Percentiles rank a stretch among this genome's conserved stretches.
These are phyloP conservation scores for Tenthredo scrophulariae DNA, from an alignment of 2,888 invertebrate species.

Conservation along the genomic window DNA sequence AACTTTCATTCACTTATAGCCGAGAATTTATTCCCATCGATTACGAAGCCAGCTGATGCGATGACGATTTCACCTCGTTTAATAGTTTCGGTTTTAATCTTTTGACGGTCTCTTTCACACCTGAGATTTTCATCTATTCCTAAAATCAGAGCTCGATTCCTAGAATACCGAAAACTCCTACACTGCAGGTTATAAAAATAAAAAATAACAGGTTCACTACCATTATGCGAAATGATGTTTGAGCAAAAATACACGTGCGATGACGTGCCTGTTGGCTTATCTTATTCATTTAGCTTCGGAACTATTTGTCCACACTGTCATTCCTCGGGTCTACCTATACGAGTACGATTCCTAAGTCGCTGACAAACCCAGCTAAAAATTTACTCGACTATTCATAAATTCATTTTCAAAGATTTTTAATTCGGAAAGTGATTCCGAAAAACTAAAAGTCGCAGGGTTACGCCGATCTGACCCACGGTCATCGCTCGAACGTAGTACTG, in stretches of 20 bases:
- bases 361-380: too few relatives aligned
- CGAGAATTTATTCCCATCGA: slow-evolving; percentile 25
- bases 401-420: too few relatives aligned
- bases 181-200: too few relatives aligned
- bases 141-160: neutral
- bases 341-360: too few relatives aligned
- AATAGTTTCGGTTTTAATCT: neutral
- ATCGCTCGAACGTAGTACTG: neutral
- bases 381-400: too few relatives aligned
- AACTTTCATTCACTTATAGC: slow-evolving; percentile 45
- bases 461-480: neutral
- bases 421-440: too few relatives aligned
- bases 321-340: neutral
- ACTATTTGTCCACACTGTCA: neutral
- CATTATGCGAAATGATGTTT: neutral
- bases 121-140: neutral
- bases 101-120: neutral
- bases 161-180: neutral
- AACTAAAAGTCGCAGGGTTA: neutral
- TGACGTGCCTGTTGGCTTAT: neutral
- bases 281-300: neutral
- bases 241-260: neutral
- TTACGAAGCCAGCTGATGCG: neutral
- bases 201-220: neutral
- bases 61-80: neutral